Base-by-base conservation (phyloP, 2,113 vertebrate species). In the Sylvilagus bachmani region DNA sequence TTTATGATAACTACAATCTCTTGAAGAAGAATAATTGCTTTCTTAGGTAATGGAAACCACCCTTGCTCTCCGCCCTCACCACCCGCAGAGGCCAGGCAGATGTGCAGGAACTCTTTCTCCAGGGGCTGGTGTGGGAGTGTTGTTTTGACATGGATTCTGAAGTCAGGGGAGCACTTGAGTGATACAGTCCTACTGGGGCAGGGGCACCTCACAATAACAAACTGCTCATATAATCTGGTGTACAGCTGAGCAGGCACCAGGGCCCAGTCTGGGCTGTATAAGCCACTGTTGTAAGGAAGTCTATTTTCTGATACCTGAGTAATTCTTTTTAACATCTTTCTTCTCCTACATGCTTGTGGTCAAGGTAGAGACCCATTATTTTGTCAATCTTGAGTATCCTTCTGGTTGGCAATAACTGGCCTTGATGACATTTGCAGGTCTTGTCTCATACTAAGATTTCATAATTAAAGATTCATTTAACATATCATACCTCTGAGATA, bases 371-470 rank as follows among this genome's bases (percentile, higher is more conserved):
- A 80, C 1, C 51, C n/a, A 25, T 75, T 91, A 53, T 82, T 91
- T 73, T 95, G 36, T 4, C 44, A 86, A 16, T 27, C 14, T 67
- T 4, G 10, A 73, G 21, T 51, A 13, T 29, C 62, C 88, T 71
- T 93, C 74, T 81, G 33, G 21, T 25, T 86, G 62, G 74, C 24
- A 92, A 66, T 93, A 55, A 86, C 44, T 93, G 36, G 58, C 29
- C 55, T 96, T 19, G 7, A 84, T 73, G 44, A 70, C 38, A 62
- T 53, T 22, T 1, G 24, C 51, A 89, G 49, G 6, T 31, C 16
- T 91, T 33, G 58, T 64, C 5, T 71, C 53, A 33, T 31, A 29
- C 22, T 83, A 44, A 92, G 25, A 67, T 86, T 93, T 86, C 73
- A 33, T n/a, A 4, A 82, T n/a, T 58, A 75, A 81, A 61, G 49